Conservation (phyloP, 2,113 vertebrate genomes). For the Tachysurus vachellii region DNA sequence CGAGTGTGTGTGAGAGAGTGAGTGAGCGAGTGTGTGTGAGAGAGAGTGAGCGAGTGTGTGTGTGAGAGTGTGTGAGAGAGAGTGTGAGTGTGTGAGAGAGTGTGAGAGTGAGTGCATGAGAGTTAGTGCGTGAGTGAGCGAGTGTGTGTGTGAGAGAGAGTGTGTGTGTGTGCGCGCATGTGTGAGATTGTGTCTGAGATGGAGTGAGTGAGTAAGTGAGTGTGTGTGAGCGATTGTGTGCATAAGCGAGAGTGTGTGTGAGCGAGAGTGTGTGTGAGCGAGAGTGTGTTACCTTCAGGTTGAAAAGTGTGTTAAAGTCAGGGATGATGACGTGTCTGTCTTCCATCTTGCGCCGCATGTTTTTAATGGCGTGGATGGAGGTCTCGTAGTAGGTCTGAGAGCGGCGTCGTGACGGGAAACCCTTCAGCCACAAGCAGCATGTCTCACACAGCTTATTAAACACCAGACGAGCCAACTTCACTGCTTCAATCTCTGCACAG, state of each 20-base stretch:
- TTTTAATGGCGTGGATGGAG: constrained; percentile 99
- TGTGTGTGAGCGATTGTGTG: too few relatives aligned
- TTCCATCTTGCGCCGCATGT: constrained; percentile 99
- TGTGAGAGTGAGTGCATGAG: constrained; percentile 26
- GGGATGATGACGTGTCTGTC: constrained; percentile 98
- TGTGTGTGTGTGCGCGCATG: too few relatives aligned
- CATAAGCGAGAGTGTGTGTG: too few relatives aligned
- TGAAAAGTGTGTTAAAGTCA: constrained; percentile 97
- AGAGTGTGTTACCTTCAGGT: constrained; percentile 78
- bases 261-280: too few relatives aligned
- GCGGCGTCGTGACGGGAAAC: constrained; percentile 85
- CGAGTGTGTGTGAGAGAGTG: neutral
- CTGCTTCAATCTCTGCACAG: constrained; percentile 84
- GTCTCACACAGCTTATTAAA: constrained; percentile 89
- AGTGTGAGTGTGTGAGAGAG: too few relatives aligned
- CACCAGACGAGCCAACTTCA: constrained; percentile 86
- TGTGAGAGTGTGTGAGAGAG: neutral
- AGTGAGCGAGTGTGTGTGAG: too few relatives aligned
- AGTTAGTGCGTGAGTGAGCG: too few relatives aligned
- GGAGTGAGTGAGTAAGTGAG: constrained; percentile 18
- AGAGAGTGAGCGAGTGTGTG: too few relatives aligned
- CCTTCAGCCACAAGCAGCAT: constrained; percentile 91
- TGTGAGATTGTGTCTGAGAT: neutral
- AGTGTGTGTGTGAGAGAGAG: too few relatives aligned
- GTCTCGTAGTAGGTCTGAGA: constrained; percentile 93